Base-by-base conservation (phyloP, 2,888 invertebrate genomes). In the Tiliacea aurago region DNA sequence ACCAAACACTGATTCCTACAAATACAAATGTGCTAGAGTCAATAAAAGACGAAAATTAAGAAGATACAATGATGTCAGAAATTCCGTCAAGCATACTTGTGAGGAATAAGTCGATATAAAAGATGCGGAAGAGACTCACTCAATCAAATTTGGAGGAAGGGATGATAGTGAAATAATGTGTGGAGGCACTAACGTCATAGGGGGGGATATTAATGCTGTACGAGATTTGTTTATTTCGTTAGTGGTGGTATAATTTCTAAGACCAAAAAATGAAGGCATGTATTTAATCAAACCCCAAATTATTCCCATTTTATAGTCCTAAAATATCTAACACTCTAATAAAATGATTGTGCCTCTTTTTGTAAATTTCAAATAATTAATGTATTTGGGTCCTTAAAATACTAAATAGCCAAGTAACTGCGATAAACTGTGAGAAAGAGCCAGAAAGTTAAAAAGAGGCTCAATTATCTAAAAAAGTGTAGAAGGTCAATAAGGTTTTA, bases 51-150 rank as follows among this genome's bases (percentile, higher is more conserved):
- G 56, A 55, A 55, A 23, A 64, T 58, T 5, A 49, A 11, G 23
- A 51, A 70, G 45, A 66, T 55, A 4, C 6, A n/a, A 43, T 71
- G 72, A 72, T 58, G 58, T 72, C 71, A 81, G 37, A 15, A 11
- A 65, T 55, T 49, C 51, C 51, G 7, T 15, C 45, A 66, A 81
- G 37, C 15, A 49, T 76, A 63, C 62, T 53, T 64, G 33, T 51
- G 37, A 58, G 43, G 23, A 15, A 53, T 53, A 77, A 55, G 72
- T 67, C 37, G 37, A 78, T 65, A 73, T 47, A 20, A 28, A 37
- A 66, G 47, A 64, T 23, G 18, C 11, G 49, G 49, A 55, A 65
- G 61, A 45, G 11, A 15, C 20, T 47, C 58, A 66, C 78, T 72
- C 66, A 67, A 72, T 81, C 63, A 77, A 64, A 58, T 43, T 47